Evolutionary conservation across 2,888 invertebrate species (phyloP).

Genomic region (Coenonympha glycerion): DNA sequence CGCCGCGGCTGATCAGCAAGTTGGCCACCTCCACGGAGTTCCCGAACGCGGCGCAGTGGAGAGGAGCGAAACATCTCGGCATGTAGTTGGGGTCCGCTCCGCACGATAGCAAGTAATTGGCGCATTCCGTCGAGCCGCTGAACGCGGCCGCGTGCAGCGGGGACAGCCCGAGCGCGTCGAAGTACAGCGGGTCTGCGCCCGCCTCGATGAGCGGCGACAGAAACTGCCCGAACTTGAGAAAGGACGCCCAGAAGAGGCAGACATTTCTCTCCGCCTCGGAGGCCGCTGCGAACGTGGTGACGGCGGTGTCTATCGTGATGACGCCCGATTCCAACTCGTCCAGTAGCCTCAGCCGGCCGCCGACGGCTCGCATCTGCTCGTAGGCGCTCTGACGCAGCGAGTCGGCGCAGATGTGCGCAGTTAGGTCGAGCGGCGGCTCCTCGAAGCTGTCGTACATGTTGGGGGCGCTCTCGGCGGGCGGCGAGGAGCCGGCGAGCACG

Average conservation of each 20-base stretch:
- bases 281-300: slow-evolving; percentile 71
- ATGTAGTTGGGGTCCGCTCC: slow-evolving; percentile 82
- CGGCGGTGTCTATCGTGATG: slow-evolving; percentile 75
- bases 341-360: slow-evolving; percentile 80
- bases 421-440: slow-evolving; percentile 81
- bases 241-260: slow-evolving; percentile 83
- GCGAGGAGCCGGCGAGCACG: slow-evolving; percentile 86
- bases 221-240: slow-evolving; percentile 81
- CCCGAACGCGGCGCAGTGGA: slow-evolving; percentile 93
- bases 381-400: slow-evolving; percentile 82
- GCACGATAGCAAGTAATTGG: slow-evolving; percentile 80
- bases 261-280: slow-evolving; percentile 82
- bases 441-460: slow-evolving; percentile 88
- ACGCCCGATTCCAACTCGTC: slow-evolving; percentile 84
- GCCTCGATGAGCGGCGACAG: slow-evolving; percentile 77
- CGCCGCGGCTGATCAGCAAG: slow-evolving; percentile 83
- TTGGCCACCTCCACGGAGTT: slow-evolving; percentile 87
- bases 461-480: slow-evolving; percentile 86
- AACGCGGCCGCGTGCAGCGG: slow-evolving; percentile 86
- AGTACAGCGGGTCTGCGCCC: slow-evolving; percentile 83
- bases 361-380: slow-evolving; percentile 83
- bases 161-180: slow-evolving; percentile 83
- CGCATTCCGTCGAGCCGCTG: slow-evolving; percentile 83
- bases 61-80: slow-evolving; percentile 84
- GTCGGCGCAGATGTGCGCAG: slow-evolving; percentile 84